phyloP scores from a whole-genome alignment of 1,140 invertebrate genomes.

The Drosophila trapezifrons region DNA sequence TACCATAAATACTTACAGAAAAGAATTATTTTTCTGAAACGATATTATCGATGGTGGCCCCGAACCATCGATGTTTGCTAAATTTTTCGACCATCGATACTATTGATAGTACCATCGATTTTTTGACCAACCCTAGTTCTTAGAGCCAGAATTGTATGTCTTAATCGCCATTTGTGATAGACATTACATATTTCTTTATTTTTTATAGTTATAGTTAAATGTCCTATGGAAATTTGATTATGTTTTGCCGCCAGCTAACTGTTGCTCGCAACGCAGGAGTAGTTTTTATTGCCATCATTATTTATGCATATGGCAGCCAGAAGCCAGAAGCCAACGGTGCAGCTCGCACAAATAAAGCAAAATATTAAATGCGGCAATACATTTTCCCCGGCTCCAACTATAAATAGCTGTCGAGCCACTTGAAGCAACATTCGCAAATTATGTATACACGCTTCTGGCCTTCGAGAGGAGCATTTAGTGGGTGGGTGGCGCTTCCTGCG shows the following conservation, averaged over 20 bases:
- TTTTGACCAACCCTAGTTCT: not conserved
- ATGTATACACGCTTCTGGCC: constrained; percentile 28
- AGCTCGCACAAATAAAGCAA: constrained; percentile 17
- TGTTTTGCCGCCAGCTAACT: constrained; percentile 10
- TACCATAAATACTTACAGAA: too few relatives aligned
- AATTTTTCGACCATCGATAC: too few relatives aligned
- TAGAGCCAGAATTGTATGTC: not conserved
- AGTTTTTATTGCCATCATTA: constrained; percentile 8
- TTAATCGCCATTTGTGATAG: not conserved
- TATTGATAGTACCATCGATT: too few relatives aligned
- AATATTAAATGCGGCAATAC: constrained; percentile 46
- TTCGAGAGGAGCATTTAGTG: constrained; percentile 11
- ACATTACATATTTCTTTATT: not conserved
- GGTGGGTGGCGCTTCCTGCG: constrained; percentile 6
- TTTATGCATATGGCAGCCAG: constrained; percentile 19
- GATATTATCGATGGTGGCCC: too few relatives aligned
- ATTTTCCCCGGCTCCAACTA: constrained; percentile 19
- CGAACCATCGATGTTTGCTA: too few relatives aligned
- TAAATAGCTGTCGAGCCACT: constrained; percentile 49
- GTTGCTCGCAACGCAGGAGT: constrained; percentile 3
- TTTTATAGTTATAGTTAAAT: constrained; percentile 13
- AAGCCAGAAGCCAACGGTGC: not conserved
- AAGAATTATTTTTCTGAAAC: too few relatives aligned
- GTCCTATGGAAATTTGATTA: constrained; percentile 8
- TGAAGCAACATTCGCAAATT: constrained; percentile 46